These are phyloP conservation scores for Falcaria lacertinaria DNA, from an alignment of 2,888 invertebrate genomes.

Conservation along the genomic window DNA sequence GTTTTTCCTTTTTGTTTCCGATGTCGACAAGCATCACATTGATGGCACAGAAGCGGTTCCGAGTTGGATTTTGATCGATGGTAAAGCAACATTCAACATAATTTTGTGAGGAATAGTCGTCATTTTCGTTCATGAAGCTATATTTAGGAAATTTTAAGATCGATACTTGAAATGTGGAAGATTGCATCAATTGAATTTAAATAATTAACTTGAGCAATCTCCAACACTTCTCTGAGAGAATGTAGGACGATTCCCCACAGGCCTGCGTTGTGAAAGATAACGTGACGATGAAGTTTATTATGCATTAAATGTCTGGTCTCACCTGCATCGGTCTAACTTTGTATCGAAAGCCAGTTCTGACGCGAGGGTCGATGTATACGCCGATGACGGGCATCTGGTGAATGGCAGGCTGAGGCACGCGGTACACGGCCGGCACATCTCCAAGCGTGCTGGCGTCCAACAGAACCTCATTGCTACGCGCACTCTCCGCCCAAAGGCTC, in stretches of 20 bases:
- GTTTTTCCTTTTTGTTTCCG: constrained; percentile 49
- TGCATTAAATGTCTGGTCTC: constrained; percentile 55
- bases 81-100: constrained; percentile 62
- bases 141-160: background rate
- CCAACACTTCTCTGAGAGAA: constrained; percentile 52
- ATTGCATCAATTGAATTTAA: constrained; percentile 52
- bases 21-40: constrained; percentile 43
- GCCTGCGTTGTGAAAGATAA: constrained; percentile 35
- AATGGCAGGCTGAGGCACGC: constrained; percentile 78
- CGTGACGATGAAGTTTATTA: constrained; percentile 26
- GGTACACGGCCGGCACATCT: constrained; percentile 83
- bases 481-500: constrained; percentile 48
- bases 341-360: constrained; percentile 87
- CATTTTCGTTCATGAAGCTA: constrained; percentile 1
- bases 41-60: constrained; percentile 60
- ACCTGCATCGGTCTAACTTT: constrained; percentile 83
- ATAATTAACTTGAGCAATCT: constrained; percentile 49
- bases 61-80: constrained; percentile 46
- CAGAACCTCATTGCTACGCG: constrained; percentile 52
- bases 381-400: constrained; percentile 86
- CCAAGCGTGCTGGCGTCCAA: constrained; percentile 81
- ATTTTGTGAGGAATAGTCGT: constrained; percentile 46
- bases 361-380: constrained; percentile 85
- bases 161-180: constrained; percentile 70
- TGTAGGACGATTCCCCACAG: constrained; percentile 49